Conservation (phyloP, 2,797 vertebrate genomes). For the Emys orbicularis region DNA sequence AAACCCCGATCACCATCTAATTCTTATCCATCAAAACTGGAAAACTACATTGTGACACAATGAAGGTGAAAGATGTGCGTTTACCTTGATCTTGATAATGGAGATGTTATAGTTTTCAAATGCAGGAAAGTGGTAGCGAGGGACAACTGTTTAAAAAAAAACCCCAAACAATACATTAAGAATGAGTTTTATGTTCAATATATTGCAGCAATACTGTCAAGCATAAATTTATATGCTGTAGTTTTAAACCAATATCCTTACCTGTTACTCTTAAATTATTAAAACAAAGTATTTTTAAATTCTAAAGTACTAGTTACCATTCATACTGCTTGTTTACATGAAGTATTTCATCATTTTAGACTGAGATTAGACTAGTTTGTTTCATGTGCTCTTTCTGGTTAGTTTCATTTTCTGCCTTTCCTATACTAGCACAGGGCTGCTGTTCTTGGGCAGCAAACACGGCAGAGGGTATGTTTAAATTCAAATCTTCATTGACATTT, state of each 20-base stretch:
- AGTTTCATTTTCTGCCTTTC: neutral
- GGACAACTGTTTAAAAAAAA: neutral
- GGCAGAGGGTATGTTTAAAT: neutral
- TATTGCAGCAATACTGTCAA: neutral
- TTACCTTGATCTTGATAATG: neutral
- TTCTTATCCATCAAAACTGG: neutral
- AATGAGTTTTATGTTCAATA: neutral
- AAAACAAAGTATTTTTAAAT: neutral
- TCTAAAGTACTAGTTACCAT: fast-evolving
- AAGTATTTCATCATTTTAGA: neutral
- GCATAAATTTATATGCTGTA: neutral
- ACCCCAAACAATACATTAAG: neutral
- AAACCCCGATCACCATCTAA: neutral
- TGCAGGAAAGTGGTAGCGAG: neutral
- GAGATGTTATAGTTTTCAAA: neutral
- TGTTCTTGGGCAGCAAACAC: neutral
- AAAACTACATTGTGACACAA: neutral
- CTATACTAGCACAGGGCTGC: neutral
- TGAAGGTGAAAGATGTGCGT: neutral
- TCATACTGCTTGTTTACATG: neutral
- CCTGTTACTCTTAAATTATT: neutral
- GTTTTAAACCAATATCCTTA: neutral
- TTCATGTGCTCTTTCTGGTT: neutral
- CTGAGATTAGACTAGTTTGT: neutral
- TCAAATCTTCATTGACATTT: neutral